These are phyloP conservation scores for Cyanoderma ruficeps DNA, from an alignment of 2,113 vertebrate species.

Conservation along the genomic window DNA sequence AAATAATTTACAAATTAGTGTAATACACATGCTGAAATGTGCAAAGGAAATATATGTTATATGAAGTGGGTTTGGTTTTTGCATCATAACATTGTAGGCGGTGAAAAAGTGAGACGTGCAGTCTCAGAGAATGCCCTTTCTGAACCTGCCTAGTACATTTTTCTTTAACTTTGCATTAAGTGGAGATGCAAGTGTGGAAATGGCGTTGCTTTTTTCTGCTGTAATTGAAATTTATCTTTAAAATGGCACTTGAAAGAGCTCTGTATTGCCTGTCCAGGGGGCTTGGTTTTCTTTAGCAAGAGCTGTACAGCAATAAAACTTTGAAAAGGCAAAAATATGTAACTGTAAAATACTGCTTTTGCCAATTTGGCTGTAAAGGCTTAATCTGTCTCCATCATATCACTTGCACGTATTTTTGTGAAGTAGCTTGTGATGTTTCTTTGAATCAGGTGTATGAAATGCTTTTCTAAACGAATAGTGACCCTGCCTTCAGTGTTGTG, in stretches of 20 bases:
- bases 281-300: background rate
- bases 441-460: background rate
- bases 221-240: background rate
- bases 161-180: background rate
- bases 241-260: background rate
- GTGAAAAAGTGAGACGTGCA: background rate
- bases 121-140: background rate
- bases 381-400: background rate
- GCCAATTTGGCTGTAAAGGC: background rate
- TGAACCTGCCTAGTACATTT: background rate
- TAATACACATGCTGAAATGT: background rate
- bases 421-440: background rate
- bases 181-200: background rate
- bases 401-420: background rate
- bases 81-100: fast-evolving
- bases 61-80: background rate
- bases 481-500: background rate
- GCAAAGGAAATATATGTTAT: background rate
- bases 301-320: background rate
- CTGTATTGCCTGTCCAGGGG: background rate
- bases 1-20: background rate
- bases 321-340: background rate
- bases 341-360: background rate
- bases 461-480: background rate
- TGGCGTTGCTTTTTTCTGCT: background rate